Evolutionary conservation across 1,140 invertebrate genomes (phyloP), one percentile per base, ranked within the genome.

Genomic region (Carcinoscorpius rotundicauda): DNA sequence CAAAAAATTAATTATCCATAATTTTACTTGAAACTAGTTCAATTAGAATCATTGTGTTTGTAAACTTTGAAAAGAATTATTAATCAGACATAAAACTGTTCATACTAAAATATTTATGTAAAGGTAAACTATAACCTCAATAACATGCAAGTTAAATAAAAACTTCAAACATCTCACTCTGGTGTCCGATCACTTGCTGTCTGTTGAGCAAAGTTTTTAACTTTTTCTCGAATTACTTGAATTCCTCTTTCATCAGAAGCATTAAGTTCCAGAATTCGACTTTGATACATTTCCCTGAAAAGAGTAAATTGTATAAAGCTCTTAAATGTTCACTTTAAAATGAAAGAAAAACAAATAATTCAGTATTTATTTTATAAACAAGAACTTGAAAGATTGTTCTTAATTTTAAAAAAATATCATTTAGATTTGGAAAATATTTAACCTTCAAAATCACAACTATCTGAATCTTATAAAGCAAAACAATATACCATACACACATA

Each of bases 181-280:
- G 87, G 83, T 75, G 86, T 81, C 6, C 80, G 83, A 63, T 77
- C 82, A 73, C 87, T 86, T 3, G 89, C 92, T 29, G 89, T 87
- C 3, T 88, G 76, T 74, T 93, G 89, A 3, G 94, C 87, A 81
- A 98, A 98, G 10, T 83, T 83, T 76, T 98, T 97, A 0, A 99
- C 93, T 82, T 98, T 98, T 62, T 97, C 92, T 72, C 97, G 82
- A 61, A 99, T 86, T 11, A 99, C 92, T 80, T 92, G 87, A 73
- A 99, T 99, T 52, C 97, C 97, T 74, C 97, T 81, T 77, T 99
- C 97, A 81, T 99, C 97, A 0, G 97, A 99, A 3, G 97, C 96
- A 80, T 99, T 99, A 4, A 99, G 76, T 77, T 99, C 97, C 4
- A 99, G 78, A 61, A 99, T 76, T 56, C 68, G 71, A 71, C 68